These are phyloP conservation scores for Lichenostomus cassidix DNA, from an alignment of 2,113 vertebrate genomes.

Conservation along the genomic window DNA sequence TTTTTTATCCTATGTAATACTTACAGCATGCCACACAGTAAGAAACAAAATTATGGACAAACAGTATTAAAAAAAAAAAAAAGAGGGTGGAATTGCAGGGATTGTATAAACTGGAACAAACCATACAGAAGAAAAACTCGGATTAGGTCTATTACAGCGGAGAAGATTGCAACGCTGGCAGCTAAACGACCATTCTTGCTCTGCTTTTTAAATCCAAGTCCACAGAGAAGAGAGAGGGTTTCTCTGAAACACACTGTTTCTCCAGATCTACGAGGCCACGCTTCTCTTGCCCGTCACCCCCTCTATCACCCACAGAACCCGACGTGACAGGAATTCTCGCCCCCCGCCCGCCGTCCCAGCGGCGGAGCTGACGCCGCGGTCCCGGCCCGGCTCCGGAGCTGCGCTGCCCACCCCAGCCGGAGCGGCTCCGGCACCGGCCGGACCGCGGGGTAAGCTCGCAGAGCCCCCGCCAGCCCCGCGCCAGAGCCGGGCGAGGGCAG, in stretches of 20 bases:
- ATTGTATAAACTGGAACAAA: neutral
- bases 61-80: neutral
- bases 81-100: rapidly evolving
- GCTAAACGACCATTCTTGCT: too few relatives aligned
- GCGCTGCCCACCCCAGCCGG: neutral
- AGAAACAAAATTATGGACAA: neutral
- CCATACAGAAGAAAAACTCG: neutral
- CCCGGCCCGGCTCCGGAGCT: neutral
- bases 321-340: neutral
- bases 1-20: neutral
- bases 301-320: neutral
- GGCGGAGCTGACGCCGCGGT: neutral
- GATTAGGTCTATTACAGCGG: neutral
- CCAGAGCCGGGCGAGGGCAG: too few relatives aligned
- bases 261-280: neutral
- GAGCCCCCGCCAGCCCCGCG: rapidly evolving
- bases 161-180: neutral
- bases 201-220: neutral
- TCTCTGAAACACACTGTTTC: neutral
- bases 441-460: too few relatives aligned
- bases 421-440: neutral
- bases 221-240: neutral
- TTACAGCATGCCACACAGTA: neutral
- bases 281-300: too few relatives aligned
- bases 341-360: neutral